Evolutionary conservation across 2,797 vertebrate genomes (phyloP), one percentile per base, ranked within the genome.

Genomic region (Argyrosomus regius): DNA sequence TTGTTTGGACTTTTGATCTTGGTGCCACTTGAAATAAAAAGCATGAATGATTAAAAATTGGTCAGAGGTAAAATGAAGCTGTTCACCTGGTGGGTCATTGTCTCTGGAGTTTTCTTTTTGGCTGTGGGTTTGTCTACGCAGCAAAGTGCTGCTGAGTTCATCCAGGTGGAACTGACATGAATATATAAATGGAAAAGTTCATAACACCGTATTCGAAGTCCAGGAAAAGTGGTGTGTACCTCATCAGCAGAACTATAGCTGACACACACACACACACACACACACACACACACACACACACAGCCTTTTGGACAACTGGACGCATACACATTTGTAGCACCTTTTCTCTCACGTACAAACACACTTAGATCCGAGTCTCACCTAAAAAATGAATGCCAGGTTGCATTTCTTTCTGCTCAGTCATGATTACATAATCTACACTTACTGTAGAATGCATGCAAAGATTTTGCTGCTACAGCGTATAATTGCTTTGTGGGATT

Each of bases 401-500:
- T 65, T 78, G 65, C 54, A 56, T 78, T 79, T 77, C 43, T 81
- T 83, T 88, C 81, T 88, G 87, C 81, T 22, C 52, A 11, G 72
- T 89, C 78, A 78, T 77, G 75, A 68, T 76, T 88, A 83, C 76
- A 60, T 75, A 80, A 83, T 82, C 16, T 62, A 84, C 50, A 64
- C 89, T 83, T 80, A 48, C 72, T 84, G 48, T 69, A 87, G 77
- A 81, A 81, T 68, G 46, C 65, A 75, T 62, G 35, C 54, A 75
- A 77, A 72, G 49, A 73, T 71, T 85, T 81, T 67, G 48, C 77
- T 41, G 64, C 53, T 26, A 72, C 71, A 69, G 63, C 77, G 75
- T 13, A 71, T 73, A 67, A 87, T 71, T 65, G 43, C 1, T 83
- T 85, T 83, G 22, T 62, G 22, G 67, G 63, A 78, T 61, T 61